These are phyloP conservation scores for Nipponacmea schrenckii DNA, from an alignment of 2,888 invertebrate genomes.

Conservation along the genomic window DNA sequence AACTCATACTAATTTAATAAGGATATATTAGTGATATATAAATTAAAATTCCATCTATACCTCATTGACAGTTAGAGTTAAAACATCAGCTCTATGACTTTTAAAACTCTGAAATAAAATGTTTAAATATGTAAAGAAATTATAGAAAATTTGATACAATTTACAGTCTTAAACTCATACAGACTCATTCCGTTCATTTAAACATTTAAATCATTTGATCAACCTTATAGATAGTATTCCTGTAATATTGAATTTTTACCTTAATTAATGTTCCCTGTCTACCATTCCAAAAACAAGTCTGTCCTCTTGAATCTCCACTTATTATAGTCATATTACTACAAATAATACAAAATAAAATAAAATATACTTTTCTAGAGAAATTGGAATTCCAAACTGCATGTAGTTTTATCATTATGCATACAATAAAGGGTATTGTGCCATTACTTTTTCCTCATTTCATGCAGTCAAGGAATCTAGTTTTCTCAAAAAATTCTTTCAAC, in stretches of 20 bases:
- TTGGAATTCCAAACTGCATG: no score
- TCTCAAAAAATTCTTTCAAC: no score
- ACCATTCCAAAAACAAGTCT: slow-evolving; percentile 89
- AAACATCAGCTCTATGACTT: slow-evolving; percentile 84
- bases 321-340: slow-evolving; percentile 82
- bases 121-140: background rate
- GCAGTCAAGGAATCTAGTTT: background rate
- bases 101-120: slow-evolving; percentile 71
- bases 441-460: background rate
- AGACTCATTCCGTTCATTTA: no score
- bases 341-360: slow-evolving; percentile 24
- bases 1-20: no score
- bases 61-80: slow-evolving; percentile 75
- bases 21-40: no score
- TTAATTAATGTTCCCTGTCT: slow-evolving; percentile 81
- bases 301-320: slow-evolving; percentile 88
- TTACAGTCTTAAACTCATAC: no score
- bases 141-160: no score
- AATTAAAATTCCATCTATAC: slow-evolving; percentile 32
- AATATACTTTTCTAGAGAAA: background rate
- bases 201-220: no score
- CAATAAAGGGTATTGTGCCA: no score
- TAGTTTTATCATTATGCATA: background rate
- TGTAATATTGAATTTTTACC: slow-evolving; percentile 64
- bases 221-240: no score